Evolutionary conservation across 2,888 invertebrate species (phyloP).

Genomic region (Lordiphosa fenestrarum): DNA sequence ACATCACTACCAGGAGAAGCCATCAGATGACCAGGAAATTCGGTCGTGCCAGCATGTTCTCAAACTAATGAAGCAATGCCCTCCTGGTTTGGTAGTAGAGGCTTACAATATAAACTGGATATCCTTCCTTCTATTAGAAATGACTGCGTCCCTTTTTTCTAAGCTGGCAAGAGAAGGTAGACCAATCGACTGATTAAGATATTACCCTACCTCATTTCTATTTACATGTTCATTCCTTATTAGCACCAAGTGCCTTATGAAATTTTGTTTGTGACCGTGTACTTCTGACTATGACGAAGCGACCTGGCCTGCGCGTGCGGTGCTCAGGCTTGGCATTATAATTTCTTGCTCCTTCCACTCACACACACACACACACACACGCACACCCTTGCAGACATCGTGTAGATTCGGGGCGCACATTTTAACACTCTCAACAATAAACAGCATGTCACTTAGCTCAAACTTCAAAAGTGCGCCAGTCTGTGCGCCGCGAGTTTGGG

Average conservation of each 20-base stretch:
- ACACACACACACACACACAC: constrained; percentile 10
- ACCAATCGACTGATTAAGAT: too few species aligned
- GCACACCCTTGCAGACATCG: constrained; percentile 32
- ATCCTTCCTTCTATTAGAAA: too few species aligned
- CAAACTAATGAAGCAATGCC: too few species aligned
- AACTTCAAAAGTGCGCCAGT: constrained; percentile 77
- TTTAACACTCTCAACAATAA: constrained; percentile 80
- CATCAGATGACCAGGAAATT: too few species aligned
- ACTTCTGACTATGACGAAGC: constrained; percentile 19
- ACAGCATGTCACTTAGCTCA: constrained; percentile 80
- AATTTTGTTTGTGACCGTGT: constrained; percentile 46
- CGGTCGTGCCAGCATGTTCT: too few species aligned
- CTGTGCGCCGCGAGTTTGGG: constrained; percentile 24
- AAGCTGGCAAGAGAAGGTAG: too few species aligned
- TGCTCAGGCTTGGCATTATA: constrained; percentile 73
- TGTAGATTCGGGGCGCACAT: constrained; percentile 69
- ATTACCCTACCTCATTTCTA: too few species aligned
- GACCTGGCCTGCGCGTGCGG: constrained; percentile 51
- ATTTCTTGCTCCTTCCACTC: constrained; percentile 66
- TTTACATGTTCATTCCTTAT: too few species aligned
- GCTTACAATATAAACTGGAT: too few species aligned
- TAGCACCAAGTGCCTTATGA: background rate
- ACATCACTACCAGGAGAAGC: too few species aligned
- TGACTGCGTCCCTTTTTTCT: too few species aligned
- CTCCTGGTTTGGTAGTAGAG: too few species aligned